Percentiles rank a stretch among this genome's conserved stretches.
Evolutionary conservation across 2,797 vertebrate genomes (phyloP).

Genomic region (Centropyge bicolor): DNA sequence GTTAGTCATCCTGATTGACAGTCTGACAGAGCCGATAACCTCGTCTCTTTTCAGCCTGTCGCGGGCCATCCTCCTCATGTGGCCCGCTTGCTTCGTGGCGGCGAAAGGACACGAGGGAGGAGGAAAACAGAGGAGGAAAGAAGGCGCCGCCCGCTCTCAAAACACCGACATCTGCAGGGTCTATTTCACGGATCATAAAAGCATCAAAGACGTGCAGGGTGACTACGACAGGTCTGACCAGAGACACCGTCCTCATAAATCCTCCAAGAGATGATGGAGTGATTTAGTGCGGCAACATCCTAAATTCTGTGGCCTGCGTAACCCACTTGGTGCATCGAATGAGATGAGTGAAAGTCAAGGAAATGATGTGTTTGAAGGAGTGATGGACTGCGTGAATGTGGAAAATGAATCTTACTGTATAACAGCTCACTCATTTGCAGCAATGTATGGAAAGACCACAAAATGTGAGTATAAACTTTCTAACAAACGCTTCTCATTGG

Average conservation of each 20-base stretch:
- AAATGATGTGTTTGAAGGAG: constrained; percentile 38
- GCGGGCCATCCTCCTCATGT: constrained; percentile 41
- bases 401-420: constrained; percentile 26
- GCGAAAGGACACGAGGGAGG: constrained; percentile 11
- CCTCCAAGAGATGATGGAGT: constrained; percentile 52
- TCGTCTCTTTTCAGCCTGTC: constrained; percentile 57
- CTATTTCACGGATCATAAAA: constrained; percentile 77
- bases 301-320: constrained; percentile 31
- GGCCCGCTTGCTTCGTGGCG: constrained; percentile 31
- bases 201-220: constrained; percentile 66
- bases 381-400: constrained; percentile 40
- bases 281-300: constrained; percentile 51
- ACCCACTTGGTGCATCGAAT: constrained; percentile 33
- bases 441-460: neutral
- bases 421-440: neutral
- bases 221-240: constrained; percentile 60
- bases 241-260: constrained; percentile 60
- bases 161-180: constrained; percentile 55
- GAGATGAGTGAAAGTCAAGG: constrained; percentile 55
- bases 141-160: constrained; percentile 20
- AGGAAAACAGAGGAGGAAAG: neutral
- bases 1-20: constrained; percentile 64
- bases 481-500: neutral
- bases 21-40: constrained; percentile 66
- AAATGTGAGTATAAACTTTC: neutral